Percentiles rank a stretch among this genome's conserved stretches.
phyloP scores from a whole-genome alignment of 2,797 vertebrate genomes.

The Pipistrellus kuhlii region DNA sequence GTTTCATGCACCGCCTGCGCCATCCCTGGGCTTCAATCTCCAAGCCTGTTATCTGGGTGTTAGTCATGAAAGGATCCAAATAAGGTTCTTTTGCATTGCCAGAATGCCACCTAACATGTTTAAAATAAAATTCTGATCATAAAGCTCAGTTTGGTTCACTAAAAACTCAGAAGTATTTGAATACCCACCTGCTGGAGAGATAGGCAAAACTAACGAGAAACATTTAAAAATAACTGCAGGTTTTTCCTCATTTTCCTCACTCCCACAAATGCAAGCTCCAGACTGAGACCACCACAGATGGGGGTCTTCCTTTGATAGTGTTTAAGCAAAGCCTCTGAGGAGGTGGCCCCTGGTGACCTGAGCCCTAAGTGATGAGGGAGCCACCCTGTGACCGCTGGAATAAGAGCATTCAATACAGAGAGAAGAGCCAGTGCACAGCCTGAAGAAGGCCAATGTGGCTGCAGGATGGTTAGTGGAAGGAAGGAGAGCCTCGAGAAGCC shows the following conservation, averaged over 20 bases:
- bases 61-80: not conserved
- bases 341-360: not conserved
- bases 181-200: not conserved
- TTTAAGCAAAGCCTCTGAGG: not conserved
- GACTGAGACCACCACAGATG: not conserved
- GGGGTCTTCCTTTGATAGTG: not conserved
- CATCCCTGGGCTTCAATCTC: not conserved
- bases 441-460: not conserved
- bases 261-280: not conserved
- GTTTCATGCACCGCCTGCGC: not conserved
- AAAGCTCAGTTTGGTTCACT: not conserved
- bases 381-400: not conserved
- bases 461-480: not conserved
- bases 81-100: not conserved
- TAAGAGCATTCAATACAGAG: not conserved
- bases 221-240: not conserved
- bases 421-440: not conserved
- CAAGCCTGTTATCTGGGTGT: not conserved
- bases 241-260: not conserved
- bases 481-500: not conserved
- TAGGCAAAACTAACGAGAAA: not conserved
- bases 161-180: constrained; percentile 9
- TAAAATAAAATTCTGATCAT: not conserved
- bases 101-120: not conserved
- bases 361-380: not conserved